These are phyloP conservation scores for Eupleurogrammus muticus DNA, from an alignment of 2,797 vertebrate genomes.

Conservation along the genomic window DNA sequence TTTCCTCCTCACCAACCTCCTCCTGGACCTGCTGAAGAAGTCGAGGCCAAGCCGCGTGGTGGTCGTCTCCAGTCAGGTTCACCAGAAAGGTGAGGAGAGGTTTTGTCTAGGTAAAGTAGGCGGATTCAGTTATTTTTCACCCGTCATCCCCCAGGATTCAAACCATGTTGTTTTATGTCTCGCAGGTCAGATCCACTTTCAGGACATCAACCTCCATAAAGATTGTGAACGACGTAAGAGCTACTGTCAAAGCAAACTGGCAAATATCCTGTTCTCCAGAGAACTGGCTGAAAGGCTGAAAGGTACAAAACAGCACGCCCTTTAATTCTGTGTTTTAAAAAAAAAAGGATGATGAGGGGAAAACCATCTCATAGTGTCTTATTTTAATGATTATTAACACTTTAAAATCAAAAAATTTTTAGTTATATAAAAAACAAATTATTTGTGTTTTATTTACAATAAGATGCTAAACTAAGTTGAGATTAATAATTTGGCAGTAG, in stretches of 20 bases:
- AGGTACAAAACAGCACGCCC: constrained; percentile 53
- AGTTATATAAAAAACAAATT: no score
- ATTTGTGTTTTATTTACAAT: no score
- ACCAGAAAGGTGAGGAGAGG: constrained; percentile 58
- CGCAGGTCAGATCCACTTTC: constrained; percentile 78
- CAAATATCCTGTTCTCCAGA: constrained; percentile 80
- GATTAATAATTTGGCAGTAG: no score
- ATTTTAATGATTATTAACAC: background rate
- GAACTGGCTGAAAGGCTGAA: constrained; percentile 77
- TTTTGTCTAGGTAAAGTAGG: background rate
- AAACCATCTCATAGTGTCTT: background rate
- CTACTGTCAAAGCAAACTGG: constrained; percentile 83
- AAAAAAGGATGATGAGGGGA: background rate
- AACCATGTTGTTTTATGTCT: constrained; percentile 15
- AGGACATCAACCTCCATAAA: constrained; percentile 81
- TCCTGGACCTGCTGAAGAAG: constrained; percentile 79
- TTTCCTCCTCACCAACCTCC: constrained; percentile 80
- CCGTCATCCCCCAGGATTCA: background rate
- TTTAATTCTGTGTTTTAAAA: background rate
- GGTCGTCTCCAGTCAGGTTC: constrained; percentile 72
- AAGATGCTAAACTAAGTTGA: no score
- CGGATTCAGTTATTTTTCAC: no score
- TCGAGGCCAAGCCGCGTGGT: constrained; percentile 72
- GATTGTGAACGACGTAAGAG: constrained; percentile 63
- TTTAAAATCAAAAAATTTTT: no score